These are phyloP conservation scores for Macrophya annulata DNA, from an alignment of 2,888 invertebrate species.

Conservation along the genomic window DNA sequence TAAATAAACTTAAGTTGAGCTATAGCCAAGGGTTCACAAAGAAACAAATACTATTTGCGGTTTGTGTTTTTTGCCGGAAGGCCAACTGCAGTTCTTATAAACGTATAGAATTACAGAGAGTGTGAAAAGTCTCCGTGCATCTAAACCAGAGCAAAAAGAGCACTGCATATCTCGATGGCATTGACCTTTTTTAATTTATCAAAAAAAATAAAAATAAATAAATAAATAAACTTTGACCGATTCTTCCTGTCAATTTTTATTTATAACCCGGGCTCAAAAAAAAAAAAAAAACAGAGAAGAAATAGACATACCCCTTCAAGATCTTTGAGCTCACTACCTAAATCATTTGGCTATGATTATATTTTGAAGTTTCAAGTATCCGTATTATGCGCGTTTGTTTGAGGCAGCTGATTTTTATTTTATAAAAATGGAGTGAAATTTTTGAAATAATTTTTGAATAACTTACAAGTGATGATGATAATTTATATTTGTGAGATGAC, in stretches of 20 bases:
- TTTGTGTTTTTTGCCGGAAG: slow-evolving; percentile 18
- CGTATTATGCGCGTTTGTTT: not conserved
- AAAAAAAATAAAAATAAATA: too few relatives aligned
- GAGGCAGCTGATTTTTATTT: not conserved
- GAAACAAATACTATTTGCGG: slow-evolving; percentile 33
- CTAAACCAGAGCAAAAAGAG: not conserved
- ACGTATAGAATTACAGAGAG: slow-evolving; percentile 23
- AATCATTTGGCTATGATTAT: not conserved
- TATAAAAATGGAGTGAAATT: not conserved
- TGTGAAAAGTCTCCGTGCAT: slow-evolving; percentile 5
- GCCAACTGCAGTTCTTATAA: not conserved
- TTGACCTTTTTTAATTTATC: too few relatives aligned
- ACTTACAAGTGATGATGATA: not conserved
- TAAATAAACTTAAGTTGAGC: not conserved
- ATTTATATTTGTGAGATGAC: not conserved
- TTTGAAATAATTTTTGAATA: not conserved
- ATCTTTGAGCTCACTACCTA: not conserved
- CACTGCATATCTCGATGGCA: not conserved
- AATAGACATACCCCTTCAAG: not conserved
- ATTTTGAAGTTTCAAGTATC: not conserved
- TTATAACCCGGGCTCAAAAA: not conserved
- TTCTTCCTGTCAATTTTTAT: not conserved
- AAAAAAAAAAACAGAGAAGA: not conserved
- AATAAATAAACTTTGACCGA: not conserved
- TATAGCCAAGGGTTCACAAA: not conserved